A percentile compares a stretch with the other conserved stretches of the same genome.
These are phyloP conservation scores for Lasioglossum albipes DNA, from an alignment of 1,140 invertebrate genomes.

Conservation along the genomic window DNA sequence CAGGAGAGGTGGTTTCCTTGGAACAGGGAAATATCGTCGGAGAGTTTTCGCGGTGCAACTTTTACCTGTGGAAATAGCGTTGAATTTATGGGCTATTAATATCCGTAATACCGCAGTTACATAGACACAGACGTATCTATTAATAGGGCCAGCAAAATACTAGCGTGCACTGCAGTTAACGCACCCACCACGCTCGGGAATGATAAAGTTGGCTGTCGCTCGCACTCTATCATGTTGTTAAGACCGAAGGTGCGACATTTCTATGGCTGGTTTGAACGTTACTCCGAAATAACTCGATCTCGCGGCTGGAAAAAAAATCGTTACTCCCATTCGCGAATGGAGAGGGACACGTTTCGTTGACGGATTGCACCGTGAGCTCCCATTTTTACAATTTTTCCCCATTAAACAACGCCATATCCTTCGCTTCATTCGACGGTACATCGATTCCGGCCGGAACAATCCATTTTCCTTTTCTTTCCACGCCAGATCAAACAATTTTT, in stretches of 20 bases:
- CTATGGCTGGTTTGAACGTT: constrained; percentile 36
- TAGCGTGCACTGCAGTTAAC: constrained; percentile 48
- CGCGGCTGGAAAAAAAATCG: constrained; percentile 6
- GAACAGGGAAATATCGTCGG: neutral
- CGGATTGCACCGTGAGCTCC: neutral
- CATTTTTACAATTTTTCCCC: neutral
- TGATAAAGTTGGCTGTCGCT: constrained; percentile 49
- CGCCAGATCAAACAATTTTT: too few relatives aligned
- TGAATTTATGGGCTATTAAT: constrained; percentile 50
- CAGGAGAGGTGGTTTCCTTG: neutral
- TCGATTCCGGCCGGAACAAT: too few relatives aligned
- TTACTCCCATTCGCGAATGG: neutral
- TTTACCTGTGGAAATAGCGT: constrained; percentile 48
- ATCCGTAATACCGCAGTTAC: constrained; percentile 34
- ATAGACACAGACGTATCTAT: constrained; percentile 46
- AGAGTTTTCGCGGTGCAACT: constrained; percentile 25
- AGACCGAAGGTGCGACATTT: constrained; percentile 51
- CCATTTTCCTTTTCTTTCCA: too few relatives aligned
- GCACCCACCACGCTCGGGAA: constrained; percentile 41
- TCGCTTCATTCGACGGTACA: too few relatives aligned
- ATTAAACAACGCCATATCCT: neutral
- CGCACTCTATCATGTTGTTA: constrained; percentile 51
- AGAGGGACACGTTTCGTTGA: neutral
- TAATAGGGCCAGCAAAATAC: constrained; percentile 45
- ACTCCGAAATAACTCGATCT: constrained; percentile 30